Percentiles rank a stretch among this genome's conserved stretches.
These are phyloP conservation scores for Peromyscus polionotus DNA, from an alignment of 2,113 vertebrate genomes.

Conservation along the genomic window DNA sequence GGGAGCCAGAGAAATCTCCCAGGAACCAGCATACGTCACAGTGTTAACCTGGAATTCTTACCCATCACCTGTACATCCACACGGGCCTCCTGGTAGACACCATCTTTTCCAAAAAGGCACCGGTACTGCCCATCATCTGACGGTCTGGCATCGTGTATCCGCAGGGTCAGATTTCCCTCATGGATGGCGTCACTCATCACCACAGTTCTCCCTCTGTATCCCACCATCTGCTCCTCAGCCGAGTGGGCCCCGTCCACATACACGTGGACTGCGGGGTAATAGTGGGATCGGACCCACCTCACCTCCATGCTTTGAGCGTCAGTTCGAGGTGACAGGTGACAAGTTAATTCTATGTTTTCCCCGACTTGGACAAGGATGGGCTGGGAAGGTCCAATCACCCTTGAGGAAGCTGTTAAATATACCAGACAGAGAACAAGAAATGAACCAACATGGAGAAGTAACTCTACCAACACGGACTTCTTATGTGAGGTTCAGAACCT, in stretches of 20 bases:
- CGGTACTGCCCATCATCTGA: slow-evolving; percentile 76
- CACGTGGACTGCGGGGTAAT: slow-evolving; percentile 63
- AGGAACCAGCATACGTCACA: neutral
- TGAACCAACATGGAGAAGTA: neutral
- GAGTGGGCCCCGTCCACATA: neutral
- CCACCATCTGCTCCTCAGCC: slow-evolving; percentile 55
- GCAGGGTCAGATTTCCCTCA: slow-evolving; percentile 65
- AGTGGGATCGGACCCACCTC: slow-evolving; percentile 68
- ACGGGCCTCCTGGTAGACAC: slow-evolving; percentile 64
- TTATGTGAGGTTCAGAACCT: neutral
- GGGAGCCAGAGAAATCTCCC: neutral
- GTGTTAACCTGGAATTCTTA: slow-evolving; percentile 33
- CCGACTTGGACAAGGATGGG: slow-evolving; percentile 68
- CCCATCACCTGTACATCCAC: slow-evolving; percentile 75
- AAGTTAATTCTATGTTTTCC: slow-evolving; percentile 71
- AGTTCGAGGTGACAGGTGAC: slow-evolving; percentile 68
- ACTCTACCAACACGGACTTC: neutral
- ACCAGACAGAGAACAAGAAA: neutral
- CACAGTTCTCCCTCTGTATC: slow-evolving; percentile 67
- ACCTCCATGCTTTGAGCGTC: slow-evolving; percentile 71
- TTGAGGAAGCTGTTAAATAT: slow-evolving; percentile 62
- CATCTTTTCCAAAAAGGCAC: slow-evolving; percentile 75
- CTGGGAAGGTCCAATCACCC: slow-evolving; percentile 62
- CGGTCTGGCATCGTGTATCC: neutral
- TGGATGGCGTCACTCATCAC: slow-evolving; percentile 48